Evolutionary conservation across 1,140 invertebrate species (phyloP).

Genomic region (Hetaerina americana): DNA sequence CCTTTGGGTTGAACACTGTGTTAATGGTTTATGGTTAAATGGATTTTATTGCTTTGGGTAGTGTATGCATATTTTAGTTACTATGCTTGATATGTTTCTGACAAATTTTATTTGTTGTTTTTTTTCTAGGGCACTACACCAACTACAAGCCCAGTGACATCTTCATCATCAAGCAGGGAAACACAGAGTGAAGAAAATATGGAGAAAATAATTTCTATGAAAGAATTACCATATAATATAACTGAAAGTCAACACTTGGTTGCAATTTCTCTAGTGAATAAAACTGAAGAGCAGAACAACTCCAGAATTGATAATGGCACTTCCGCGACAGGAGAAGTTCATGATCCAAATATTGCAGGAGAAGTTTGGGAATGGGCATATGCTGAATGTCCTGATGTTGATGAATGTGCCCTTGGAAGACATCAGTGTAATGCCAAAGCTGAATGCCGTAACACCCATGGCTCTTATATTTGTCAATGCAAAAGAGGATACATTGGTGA

Average conservation of each 20-base stretch:
- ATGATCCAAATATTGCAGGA: not conserved
- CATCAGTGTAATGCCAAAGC: slow-evolving; percentile 84
- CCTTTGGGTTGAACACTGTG: no score
- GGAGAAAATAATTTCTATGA: slow-evolving; percentile 3
- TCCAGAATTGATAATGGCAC: not conserved
- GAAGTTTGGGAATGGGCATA: slow-evolving; percentile 59
- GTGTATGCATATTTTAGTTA: no score
- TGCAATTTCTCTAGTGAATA: no score
- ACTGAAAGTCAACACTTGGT: not conserved
- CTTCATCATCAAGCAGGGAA: no score
- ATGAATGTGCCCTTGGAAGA: slow-evolving; percentile 77
- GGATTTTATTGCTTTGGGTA: no score
- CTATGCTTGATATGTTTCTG: no score
- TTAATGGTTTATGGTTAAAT: no score
- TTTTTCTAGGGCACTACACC: no score
- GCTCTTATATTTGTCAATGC: slow-evolving; percentile 72
- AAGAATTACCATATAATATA: slow-evolving; percentile 3
- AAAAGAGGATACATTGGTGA: slow-evolving; percentile 76
- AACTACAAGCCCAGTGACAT: no score
- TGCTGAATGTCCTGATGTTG: slow-evolving; percentile 81
- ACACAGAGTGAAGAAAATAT: not conserved
- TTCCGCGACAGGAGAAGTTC: not conserved
- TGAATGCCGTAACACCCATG: slow-evolving; percentile 81
- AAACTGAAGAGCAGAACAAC: no score
- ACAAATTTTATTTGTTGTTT: no score